Evolutionary conservation across 2,113 vertebrate genomes (phyloP), one percentile per base, ranked within the genome.

Genomic region (Synodontis membranacea): DNA sequence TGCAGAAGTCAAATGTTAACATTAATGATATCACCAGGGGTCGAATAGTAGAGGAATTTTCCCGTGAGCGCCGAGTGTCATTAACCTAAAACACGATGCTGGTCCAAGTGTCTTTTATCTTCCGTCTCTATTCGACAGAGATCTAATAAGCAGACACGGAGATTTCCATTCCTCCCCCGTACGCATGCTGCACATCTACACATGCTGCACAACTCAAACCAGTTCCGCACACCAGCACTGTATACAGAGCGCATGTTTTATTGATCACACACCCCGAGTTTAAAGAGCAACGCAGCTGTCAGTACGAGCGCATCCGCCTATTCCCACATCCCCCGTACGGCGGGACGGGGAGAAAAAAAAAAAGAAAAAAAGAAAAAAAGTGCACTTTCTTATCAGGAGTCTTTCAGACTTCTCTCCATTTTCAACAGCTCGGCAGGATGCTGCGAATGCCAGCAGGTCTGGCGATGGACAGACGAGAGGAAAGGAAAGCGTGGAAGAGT

Each of bases 211-310:
- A 68, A 66, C 50, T 68, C 34, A 72, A 75, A 44, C 37, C 58
- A 76, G 82, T 52, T 76, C 52, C 39, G 44, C 5, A 68, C 72
- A 60, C 50, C 70, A 76, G 14, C 62, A 64, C 64, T 70, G 62
- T 84, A 44, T 37, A 21, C 75, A 68, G 46, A 84, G 81, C 23
- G 15, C 84, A 88, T 89, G 81, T 87, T 88, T 88, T 89, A 89
- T 89, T 89, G 89, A 89, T 89, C 68, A 75, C 80, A 37, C 54
- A 64, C 44, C 15, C 31, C 48, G 12, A 81, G 42, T 85, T 83
- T 85, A 82, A 89, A 86, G 85, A 85, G 88, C 82, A 82, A 58
- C 48, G 44, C 23, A 50, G 83, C 58, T 28, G 39, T 86, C 52
- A 84, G 85, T 84, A 84, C 56, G 52, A 44, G 37, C 9, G 0